Evolutionary conservation across 1,140 invertebrate species (phyloP).

Genomic region (Mamestra configurata): DNA sequence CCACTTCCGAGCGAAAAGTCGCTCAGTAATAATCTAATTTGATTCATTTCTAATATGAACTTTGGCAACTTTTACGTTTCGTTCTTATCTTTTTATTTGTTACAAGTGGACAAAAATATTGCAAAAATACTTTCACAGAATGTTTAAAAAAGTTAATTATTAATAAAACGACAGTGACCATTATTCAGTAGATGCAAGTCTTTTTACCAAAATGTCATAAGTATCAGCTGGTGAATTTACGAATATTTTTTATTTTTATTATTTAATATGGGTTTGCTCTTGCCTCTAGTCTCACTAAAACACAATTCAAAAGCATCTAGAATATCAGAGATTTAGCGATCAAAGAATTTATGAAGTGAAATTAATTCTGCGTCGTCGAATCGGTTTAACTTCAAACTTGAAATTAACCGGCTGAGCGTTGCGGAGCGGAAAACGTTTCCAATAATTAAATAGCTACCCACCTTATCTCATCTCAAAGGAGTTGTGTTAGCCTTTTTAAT

Average conservation of each 20-base stretch:
- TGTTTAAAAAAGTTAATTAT: too few relatives aligned
- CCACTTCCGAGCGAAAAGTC: constrained; percentile 40
- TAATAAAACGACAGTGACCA: too few relatives aligned
- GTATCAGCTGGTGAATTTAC: too few relatives aligned
- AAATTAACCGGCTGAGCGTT: constrained; percentile 58
- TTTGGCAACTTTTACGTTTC: constrained; percentile 10
- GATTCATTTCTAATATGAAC: constrained; percentile 44
- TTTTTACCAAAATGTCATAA: too few relatives aligned
- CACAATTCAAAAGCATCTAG: neutral
- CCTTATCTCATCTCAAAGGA: constrained; percentile 71
- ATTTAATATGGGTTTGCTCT: too few relatives aligned
- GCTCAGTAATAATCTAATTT: constrained; percentile 49
- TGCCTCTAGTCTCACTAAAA: constrained; percentile 29
- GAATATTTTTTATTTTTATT: too few relatives aligned
- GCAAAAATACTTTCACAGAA: neutral
- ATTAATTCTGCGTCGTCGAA: constrained; percentile 54
- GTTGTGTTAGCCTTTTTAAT: constrained; percentile 79
- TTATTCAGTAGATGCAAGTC: too few relatives aligned
- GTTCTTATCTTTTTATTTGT: constrained; percentile 22
- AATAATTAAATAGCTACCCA: constrained; percentile 76
- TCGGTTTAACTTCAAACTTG: constrained; percentile 56
- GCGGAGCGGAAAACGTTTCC: constrained; percentile 65
- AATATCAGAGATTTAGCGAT: constrained; percentile 44
- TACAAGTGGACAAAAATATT: neutral
- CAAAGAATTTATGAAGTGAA: constrained; percentile 50